Evolutionary conservation across 2,888 invertebrate species (phyloP), one percentile per base, ranked within the genome.

Genomic region (Papilio demoleus): DNA sequence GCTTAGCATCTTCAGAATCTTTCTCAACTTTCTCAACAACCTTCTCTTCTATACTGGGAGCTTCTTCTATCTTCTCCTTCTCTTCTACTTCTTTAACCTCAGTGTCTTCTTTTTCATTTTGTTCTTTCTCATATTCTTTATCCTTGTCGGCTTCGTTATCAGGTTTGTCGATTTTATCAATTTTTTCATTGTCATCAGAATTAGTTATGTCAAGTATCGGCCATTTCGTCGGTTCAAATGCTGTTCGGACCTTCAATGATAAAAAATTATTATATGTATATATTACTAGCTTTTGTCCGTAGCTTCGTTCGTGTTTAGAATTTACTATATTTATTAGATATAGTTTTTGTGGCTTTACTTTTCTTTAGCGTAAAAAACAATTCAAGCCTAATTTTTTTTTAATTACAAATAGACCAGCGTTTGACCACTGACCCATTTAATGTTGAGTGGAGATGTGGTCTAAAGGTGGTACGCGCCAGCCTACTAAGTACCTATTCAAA

Each of bases 171-270:
- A 47, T 65, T 38, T 78, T 80, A 11, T 76, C 72, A 12, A 59
- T 40, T 45, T 74, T 76, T 50, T 83, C 81, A 24, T 75, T 77
- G 8, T 87, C 86, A 22, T 86, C 85, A 1, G 76, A 65, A 58
- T 79, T 81, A 0, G 79, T 78, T 63, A 94, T 90, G 82, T 96
- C 96, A 14, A 94, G 90, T 53, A 97, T 95, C 34, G 99, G 99
- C 99, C 99, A 99, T 83, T 95, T 95, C 12, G 94, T 93, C 1
- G 99, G 97, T 79, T 97, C 95, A 74, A 95, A 94, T 74, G 95
- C 95, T 64, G 98, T 97, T 79, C 99, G 94, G 63, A 97, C 96
- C 96, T 96, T 85, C n/a, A n/a, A n/a, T n/a, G n/a, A n/a, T n/a
- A 27, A 17, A 38, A n/a, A 38, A 31, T 31, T 4, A 31, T 4